A percentile compares a stretch with the other conserved stretches of the same genome.
Evolutionary conservation across 2,888 invertebrate genomes (phyloP).

Genomic region (Sinotaia quadrata): DNA sequence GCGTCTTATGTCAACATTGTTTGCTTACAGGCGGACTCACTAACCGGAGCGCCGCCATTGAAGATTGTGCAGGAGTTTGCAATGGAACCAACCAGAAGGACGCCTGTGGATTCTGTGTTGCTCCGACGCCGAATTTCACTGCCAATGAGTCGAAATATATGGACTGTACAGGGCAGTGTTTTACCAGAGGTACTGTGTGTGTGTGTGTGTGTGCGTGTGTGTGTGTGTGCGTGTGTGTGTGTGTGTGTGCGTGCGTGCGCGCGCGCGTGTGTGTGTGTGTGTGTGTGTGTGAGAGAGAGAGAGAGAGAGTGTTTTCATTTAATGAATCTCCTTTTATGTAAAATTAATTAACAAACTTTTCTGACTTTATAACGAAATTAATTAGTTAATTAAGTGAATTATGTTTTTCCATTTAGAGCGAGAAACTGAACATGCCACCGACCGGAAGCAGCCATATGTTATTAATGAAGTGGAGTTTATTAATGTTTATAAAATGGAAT

Average conservation of each 20-base stretch:
- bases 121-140: neutral
- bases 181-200: conserved; percentile 22
- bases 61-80: conserved; percentile 32
- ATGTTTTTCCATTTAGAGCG: too few species aligned
- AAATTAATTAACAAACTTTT: too few species aligned
- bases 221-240: neutral
- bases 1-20: too few species aligned
- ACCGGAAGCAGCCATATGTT: too few species aligned
- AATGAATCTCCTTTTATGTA: too few species aligned
- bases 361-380: too few species aligned
- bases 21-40: conserved; percentile 31
- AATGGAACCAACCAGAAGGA: conserved; percentile 29
- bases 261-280: neutral
- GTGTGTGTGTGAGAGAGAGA: neutral
- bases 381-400: too few species aligned
- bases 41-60: conserved; percentile 7
- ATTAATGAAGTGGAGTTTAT: too few species aligned
- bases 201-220: neutral
- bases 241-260: neutral
- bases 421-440: too few species aligned
- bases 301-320: neutral
- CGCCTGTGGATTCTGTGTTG: conserved; percentile 28
- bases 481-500: too few species aligned
- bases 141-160: conserved; percentile 19
- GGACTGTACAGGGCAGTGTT: conserved; percentile 27